phyloP scores from a whole-genome alignment of 2,888 invertebrate genomes.

The Yponomeuta sedellus region DNA sequence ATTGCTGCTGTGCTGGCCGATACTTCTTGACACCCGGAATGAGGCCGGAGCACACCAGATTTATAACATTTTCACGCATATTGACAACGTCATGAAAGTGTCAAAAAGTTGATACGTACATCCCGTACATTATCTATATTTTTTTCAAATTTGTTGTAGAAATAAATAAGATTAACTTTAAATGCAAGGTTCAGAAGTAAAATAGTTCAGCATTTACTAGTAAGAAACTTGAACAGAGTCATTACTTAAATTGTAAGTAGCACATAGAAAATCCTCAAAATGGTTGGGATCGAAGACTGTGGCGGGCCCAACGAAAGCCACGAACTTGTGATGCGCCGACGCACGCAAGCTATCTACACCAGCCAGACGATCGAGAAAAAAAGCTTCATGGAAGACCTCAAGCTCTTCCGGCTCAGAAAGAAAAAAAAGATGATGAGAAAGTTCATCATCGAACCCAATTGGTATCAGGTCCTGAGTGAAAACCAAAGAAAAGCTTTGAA shows the following conservation, averaged over 20 bases:
- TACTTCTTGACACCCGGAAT: too few species aligned
- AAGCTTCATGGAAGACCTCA: constrained; percentile 59
- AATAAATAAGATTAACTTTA: not conserved
- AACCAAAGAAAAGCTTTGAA: constrained; percentile 51
- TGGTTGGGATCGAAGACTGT: not conserved
- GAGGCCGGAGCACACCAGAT: too few species aligned
- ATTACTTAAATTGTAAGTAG: too few species aligned
- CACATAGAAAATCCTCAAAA: not conserved
- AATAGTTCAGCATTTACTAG: not conserved
- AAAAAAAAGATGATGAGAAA: constrained; percentile 22
- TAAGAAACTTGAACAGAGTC: not conserved
- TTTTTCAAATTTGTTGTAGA: not conserved
- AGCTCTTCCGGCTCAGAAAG: constrained; percentile 37
- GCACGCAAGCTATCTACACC: not conserved
- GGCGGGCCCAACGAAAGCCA: not conserved
- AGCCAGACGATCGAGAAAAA: constrained; percentile 31
- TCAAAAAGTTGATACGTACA: not conserved
- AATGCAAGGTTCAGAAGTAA: not conserved
- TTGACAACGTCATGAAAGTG: not conserved
- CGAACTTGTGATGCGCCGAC: not conserved
- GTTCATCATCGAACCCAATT: constrained; percentile 46
- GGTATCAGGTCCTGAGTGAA: constrained; percentile 63
- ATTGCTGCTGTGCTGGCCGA: too few species aligned
- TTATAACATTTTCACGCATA: constrained; percentile 15
- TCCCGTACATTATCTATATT: not conserved